Evolutionary conservation across 2,113 vertebrate species (phyloP).

Genomic region (Hemicordylus capensis): DNA sequence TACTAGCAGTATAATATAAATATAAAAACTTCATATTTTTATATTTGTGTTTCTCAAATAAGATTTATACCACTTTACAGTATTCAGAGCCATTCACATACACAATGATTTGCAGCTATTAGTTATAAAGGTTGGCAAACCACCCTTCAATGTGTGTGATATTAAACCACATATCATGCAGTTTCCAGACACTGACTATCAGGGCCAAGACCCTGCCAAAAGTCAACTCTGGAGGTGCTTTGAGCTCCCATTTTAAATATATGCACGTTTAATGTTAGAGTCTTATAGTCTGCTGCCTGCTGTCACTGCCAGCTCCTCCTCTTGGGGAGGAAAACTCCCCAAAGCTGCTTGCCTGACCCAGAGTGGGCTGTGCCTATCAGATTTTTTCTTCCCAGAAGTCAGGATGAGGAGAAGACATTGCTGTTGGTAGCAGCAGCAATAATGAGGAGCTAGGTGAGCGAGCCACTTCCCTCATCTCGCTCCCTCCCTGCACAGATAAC

Average conservation of each 20-base stretch:
- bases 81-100: too few relatives aligned
- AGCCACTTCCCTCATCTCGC: too few relatives aligned
- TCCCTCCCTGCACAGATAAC: too few relatives aligned
- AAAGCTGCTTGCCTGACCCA: background rate
- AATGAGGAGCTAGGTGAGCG: too few relatives aligned
- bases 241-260: background rate
- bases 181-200: background rate
- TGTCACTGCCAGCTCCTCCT: background rate
- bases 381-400: background rate
- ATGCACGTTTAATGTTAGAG: background rate
- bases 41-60: background rate
- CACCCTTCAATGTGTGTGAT: too few relatives aligned
- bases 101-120: too few relatives aligned
- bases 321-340: background rate
- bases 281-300: background rate
- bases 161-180: too few relatives aligned
- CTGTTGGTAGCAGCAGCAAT: too few relatives aligned
- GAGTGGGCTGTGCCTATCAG: background rate
- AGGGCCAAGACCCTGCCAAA: background rate
- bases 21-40: too few relatives aligned
- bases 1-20: too few relatives aligned
- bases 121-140: too few relatives aligned
- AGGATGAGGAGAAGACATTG: background rate
- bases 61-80: background rate
- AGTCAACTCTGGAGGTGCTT: background rate